Evolutionary conservation across 2,888 invertebrate genomes (phyloP), one percentile per base, ranked within the genome.

Genomic region (Drosophila falleni): DNA sequence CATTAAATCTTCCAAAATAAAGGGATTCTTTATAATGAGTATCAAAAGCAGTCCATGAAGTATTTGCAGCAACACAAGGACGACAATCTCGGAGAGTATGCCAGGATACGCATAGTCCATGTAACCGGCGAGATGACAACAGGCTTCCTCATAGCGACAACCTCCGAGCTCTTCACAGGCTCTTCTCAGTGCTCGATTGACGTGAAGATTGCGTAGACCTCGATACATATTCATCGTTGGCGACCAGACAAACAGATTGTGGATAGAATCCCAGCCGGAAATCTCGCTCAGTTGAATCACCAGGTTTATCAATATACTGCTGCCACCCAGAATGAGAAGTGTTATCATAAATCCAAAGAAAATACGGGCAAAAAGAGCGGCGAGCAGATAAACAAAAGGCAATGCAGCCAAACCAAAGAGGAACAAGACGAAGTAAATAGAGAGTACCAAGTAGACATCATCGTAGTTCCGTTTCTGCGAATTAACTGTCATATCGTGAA

Each of bases 201-300:
- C 33, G 11, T 71, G 62, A 1, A 63, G 6, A n/a, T 59, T 60
- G 23, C 54, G 54, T 11, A 64, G 35, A 5, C 31, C 59, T n/a
- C 35, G 51, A 39, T 54, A 59, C 29, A 71, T 54, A n/a, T 58
- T 58, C 56, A 64, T 62, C 9, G 63, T 59, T 0, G 73, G 65
- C 0, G 65, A 70, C 65, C 65, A 65, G 11, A 46, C 29, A 9
- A 49, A 42, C 1, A 64, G 3, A 33, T 19, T 15, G n/a, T 44
- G 26, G 5, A 56, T 13, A 1, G 3, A 15, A 1, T 15, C 10
- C 6, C n/a, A 31, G 6, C 11, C 13, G 1, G n/a, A 1, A 2
- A 13, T 3, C 2, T 46, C 26, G 2, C 26, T 37, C n/a, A 31
- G 5, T 3, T 37, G 33, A 10, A 65, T 50, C 4, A 31, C 9